Evolutionary conservation across 2,888 invertebrate genomes (phyloP).

Genomic region (Leptinotarsa juncta): DNA sequence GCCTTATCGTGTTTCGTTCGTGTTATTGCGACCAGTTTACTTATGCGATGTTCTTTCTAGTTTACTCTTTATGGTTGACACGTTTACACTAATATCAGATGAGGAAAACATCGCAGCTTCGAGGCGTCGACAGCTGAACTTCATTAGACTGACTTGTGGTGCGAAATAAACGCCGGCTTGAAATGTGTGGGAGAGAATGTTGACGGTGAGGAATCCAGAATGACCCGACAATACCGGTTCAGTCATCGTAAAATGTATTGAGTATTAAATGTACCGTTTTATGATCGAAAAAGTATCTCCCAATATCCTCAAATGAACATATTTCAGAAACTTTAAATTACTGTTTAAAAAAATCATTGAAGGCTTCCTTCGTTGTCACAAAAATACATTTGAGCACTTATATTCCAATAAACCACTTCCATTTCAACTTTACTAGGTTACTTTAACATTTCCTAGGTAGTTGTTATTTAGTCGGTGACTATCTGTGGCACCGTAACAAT

Average conservation of each 20-base stretch:
- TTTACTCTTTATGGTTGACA: conserved; percentile 56
- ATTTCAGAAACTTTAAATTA: too few species aligned
- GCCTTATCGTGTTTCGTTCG: conserved; percentile 60
- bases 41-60: conserved; percentile 56
- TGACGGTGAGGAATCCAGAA: not conserved
- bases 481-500: too few species aligned
- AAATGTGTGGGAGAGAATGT: conserved; percentile 11
- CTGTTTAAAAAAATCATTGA: too few species aligned
- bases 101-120: conserved; percentile 38
- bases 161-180: conserved; percentile 1
- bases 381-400: too few species aligned
- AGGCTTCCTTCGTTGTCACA: too few species aligned
- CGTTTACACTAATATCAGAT: conserved; percentile 55
- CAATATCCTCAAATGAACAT: too few species aligned
- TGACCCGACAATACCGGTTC: not conserved
- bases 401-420: too few species aligned
- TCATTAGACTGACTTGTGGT: conserved; percentile 20
- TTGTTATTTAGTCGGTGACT: too few species aligned
- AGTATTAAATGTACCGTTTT: not conserved
- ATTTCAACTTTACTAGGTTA: too few species aligned
- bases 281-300: not conserved
- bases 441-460: too few species aligned
- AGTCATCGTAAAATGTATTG: not conserved
- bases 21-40: conserved; percentile 59
- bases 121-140: conserved; percentile 18